Conservation (phyloP, 2,797 vertebrate genomes). For the Siniperca scherzeri region DNA sequence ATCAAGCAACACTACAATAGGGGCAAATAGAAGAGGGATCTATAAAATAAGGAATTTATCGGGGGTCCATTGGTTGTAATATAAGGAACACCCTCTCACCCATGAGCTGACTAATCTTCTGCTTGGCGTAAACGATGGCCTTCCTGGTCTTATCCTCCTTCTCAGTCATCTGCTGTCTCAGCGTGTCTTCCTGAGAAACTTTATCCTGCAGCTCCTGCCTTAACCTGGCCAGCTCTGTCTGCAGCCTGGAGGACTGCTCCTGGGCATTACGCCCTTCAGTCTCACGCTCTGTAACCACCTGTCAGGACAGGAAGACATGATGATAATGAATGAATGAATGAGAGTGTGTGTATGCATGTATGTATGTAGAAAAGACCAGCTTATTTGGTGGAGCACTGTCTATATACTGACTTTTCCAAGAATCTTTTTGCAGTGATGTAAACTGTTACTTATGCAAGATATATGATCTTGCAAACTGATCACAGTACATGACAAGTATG, state of each 20-base stretch:
- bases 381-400: neutral
- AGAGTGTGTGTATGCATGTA: too few species aligned
- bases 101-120: conserved; percentile 92
- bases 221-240: conserved; percentile 89
- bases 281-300: conserved; percentile 92
- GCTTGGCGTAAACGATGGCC: conserved; percentile 91
- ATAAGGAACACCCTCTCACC: conserved; percentile 75
- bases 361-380: neutral
- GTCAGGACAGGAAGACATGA: conserved; percentile 3
- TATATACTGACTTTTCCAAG: neutral
- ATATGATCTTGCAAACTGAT: conserved; percentile 1
- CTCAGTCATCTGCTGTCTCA: conserved; percentile 93
- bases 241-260: conserved; percentile 90
- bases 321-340: neutral
- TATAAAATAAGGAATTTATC: neutral
- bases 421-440: neutral
- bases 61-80: neutral
- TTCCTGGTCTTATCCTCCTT: conserved; percentile 98
- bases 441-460: neutral
- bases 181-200: conserved; percentile 89
- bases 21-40: neutral
- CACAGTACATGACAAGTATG: neutral
- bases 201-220: conserved; percentile 95
- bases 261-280: conserved; percentile 88
- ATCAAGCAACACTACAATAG: neutral